These are phyloP conservation scores for Malurus cyaneus DNA, from an alignment of 2,113 vertebrate species.

Conservation along the genomic window DNA sequence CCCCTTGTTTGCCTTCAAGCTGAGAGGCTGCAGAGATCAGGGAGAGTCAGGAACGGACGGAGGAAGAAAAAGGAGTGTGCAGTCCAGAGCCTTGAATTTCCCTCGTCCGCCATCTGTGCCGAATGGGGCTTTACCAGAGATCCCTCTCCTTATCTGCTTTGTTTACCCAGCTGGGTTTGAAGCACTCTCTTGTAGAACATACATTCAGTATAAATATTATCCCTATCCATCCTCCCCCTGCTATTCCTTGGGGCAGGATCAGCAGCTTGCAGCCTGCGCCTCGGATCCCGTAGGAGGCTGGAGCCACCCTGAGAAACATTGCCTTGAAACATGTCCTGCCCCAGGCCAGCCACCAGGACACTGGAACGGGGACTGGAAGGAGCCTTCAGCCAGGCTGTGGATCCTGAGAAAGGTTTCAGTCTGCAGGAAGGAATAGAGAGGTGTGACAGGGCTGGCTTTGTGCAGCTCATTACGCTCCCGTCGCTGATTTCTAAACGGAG, in stretches of 20 bases:
- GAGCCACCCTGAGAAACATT: not conserved
- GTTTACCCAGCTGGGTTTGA: conserved; percentile 34
- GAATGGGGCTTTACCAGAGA: not conserved
- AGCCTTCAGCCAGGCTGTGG: fast-evolving
- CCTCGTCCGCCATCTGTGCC: not conserved
- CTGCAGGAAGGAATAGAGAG: fast-evolving
- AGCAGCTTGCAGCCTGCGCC: not conserved
- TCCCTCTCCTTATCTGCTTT: not conserved
- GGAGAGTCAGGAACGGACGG: not conserved
- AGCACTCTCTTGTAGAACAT: not conserved
- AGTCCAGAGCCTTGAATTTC: not conserved
- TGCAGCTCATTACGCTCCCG: not conserved
- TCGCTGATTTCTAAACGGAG: not conserved
- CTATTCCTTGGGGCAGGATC: not conserved
- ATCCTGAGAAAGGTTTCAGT: not conserved
- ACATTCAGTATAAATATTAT: not conserved
- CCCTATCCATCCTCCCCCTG: not conserved
- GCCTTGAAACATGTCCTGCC: fast-evolving
- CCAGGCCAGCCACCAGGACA: not conserved
- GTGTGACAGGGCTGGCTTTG: not conserved
- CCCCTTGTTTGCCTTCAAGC: not conserved
- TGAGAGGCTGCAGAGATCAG: not conserved
- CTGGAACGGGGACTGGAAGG: not conserved
- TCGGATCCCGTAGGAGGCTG: fast-evolving
- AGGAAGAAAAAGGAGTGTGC: not conserved